These are phyloP conservation scores for Drosophila watanabei DNA, from an alignment of 1,140 invertebrate genomes.

Conservation along the genomic window DNA sequence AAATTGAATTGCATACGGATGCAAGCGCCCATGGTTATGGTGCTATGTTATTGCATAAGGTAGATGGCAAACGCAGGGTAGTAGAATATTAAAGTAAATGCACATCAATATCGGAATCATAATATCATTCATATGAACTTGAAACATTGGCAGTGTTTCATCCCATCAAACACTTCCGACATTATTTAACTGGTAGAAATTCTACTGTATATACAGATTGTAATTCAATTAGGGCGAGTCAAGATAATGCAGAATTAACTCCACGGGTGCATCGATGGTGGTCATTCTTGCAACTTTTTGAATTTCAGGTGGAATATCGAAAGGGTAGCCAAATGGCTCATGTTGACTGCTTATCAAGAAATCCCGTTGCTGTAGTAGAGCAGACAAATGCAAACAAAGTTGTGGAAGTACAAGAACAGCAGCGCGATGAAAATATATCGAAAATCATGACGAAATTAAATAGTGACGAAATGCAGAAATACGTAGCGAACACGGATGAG, in stretches of 20 bases:
- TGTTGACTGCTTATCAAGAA: conserved; percentile 1
- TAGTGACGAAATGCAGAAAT: background rate
- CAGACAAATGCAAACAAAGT: background rate
- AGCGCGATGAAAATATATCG: too few species aligned
- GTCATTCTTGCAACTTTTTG: background rate
- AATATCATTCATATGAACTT: conserved; percentile 4
- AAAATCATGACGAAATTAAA: background rate
- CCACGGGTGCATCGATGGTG: conserved; percentile 2
- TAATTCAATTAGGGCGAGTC: background rate
- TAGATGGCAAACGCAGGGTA: background rate
- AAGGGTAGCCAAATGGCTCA: conserved; percentile 3
- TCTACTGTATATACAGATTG: background rate
- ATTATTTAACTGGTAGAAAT: too few species aligned
- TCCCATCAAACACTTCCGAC: background rate
- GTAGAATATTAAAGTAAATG: conserved; percentile 4
- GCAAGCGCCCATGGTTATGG: background rate
- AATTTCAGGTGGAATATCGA: background rate
- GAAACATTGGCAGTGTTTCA: too few species aligned
- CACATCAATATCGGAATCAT: background rate
- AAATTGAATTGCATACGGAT: background rate
- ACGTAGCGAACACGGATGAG: background rate
- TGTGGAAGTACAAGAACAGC: too few species aligned
- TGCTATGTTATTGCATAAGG: conserved; percentile 6
- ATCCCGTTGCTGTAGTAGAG: too few species aligned
- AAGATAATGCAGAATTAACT: background rate